phyloP scores from a whole-genome alignment of 2,797 vertebrate species.

The Myotis myotis region DNA sequence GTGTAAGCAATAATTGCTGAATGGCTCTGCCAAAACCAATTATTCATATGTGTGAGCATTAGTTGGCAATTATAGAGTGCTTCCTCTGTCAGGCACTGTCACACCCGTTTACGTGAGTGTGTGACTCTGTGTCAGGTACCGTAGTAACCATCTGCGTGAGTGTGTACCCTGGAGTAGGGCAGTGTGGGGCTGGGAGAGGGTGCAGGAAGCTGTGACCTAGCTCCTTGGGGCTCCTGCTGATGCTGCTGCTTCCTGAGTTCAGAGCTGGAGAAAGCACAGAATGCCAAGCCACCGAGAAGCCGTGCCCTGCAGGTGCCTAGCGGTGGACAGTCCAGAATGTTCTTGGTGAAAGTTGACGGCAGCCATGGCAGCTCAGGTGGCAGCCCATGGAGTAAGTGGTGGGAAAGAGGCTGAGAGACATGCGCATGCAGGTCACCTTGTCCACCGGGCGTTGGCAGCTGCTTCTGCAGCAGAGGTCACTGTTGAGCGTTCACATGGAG shows the following conservation, averaged over 20 bases:
- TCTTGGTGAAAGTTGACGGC: background rate
- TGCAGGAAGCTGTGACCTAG: background rate
- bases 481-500: too few species aligned
- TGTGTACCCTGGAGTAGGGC: background rate
- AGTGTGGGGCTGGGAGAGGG: background rate
- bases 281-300: background rate
- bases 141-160: background rate
- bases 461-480: background rate
- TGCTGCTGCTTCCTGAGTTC: background rate
- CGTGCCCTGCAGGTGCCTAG: background rate
- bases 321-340: background rate
- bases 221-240: background rate
- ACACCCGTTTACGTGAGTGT: too few species aligned
- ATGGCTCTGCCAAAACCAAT: background rate
- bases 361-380: too few species aligned
- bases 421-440: accelerated
- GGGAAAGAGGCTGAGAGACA: background rate
- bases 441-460: background rate
- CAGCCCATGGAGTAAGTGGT: background rate
- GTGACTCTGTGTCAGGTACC: too few species aligned
- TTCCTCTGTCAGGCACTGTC: background rate
- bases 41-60: background rate
- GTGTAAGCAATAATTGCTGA: background rate
- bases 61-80: accelerated
- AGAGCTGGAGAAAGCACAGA: background rate